Percentiles rank a stretch among this genome's conserved stretches.
Conservation (phyloP, 2,888 invertebrate genomes). For the Sphaerophoria rueppellii region DNA sequence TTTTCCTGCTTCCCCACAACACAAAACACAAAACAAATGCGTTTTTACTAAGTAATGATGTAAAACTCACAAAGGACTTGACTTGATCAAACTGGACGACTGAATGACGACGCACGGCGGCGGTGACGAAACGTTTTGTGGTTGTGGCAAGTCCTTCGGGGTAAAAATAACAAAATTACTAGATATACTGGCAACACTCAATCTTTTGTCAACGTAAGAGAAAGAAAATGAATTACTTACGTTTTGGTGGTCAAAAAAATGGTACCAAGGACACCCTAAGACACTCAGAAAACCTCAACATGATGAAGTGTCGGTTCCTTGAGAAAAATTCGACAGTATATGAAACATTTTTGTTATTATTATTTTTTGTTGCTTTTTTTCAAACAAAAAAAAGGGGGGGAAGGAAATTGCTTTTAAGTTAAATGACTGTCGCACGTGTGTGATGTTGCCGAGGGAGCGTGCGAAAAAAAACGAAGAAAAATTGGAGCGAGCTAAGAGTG, state of each 20-base stretch:
- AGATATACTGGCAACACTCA: conserved; percentile 8
- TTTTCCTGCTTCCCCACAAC: not conserved
- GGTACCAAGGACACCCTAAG: not conserved
- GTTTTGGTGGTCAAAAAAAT: conserved; percentile 41
- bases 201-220: conserved; percentile 15
- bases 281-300: conserved; percentile 41
- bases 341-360: too few species aligned
- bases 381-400: not conserved
- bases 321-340: not conserved
- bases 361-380: too few species aligned
- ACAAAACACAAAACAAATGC: not conserved
- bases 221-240: conserved; percentile 53
- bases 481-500: not conserved
- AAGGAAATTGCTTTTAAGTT: conserved; percentile 64
- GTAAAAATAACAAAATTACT: conserved; percentile 1
- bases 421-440: conserved; percentile 59
- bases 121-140: conserved; percentile 13
- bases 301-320: conserved; percentile 52
- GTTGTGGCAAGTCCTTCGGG: not conserved
- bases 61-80: conserved; percentile 12
- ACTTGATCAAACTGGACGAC: not conserved
- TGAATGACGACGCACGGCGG: not conserved
- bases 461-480: not conserved
- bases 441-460: not conserved
- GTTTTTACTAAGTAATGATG: conserved; percentile 20